A percentile compares a stretch with the other conserved stretches of the same genome.
Conservation (phyloP, 1,140 invertebrate species). For the Chelonus insularis region DNA sequence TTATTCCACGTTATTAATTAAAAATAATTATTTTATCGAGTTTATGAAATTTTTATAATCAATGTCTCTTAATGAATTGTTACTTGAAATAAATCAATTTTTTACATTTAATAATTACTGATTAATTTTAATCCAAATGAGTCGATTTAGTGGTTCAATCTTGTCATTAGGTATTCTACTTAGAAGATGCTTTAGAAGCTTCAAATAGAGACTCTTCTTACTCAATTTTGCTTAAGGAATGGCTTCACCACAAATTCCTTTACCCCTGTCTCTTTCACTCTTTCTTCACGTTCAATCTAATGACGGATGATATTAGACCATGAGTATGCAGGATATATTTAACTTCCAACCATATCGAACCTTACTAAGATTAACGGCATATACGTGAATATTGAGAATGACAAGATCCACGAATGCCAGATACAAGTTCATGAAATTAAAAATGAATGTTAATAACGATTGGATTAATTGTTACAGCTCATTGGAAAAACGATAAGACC, state of each 20-base stretch:
- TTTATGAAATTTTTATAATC: no score
- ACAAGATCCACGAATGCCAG: neutral
- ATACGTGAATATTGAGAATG: neutral
- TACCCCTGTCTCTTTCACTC: neutral
- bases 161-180: neutral
- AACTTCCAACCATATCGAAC: neutral
- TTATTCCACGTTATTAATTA: no score
- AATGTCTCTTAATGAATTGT: no score
- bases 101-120: no score
- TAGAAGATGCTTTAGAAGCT: neutral
- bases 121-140: neutral
- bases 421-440: neutral
- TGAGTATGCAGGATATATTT: slow-evolving; percentile 2
- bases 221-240: neutral
- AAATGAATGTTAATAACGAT: neutral
- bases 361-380: slow-evolving; percentile 1
- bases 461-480: neutral
- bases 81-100: no score
- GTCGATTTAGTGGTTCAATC: neutral
- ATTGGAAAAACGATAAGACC: neutral
- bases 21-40: no score
- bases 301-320: slow-evolving; percentile 7
- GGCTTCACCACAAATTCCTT: neutral
- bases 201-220: neutral
- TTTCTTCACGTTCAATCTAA: slow-evolving; percentile 9